Percentiles rank a stretch among this genome's conserved stretches.
These are phyloP conservation scores for Egretta garzetta DNA, from an alignment of 2,113 vertebrate species.

Conservation along the genomic window DNA sequence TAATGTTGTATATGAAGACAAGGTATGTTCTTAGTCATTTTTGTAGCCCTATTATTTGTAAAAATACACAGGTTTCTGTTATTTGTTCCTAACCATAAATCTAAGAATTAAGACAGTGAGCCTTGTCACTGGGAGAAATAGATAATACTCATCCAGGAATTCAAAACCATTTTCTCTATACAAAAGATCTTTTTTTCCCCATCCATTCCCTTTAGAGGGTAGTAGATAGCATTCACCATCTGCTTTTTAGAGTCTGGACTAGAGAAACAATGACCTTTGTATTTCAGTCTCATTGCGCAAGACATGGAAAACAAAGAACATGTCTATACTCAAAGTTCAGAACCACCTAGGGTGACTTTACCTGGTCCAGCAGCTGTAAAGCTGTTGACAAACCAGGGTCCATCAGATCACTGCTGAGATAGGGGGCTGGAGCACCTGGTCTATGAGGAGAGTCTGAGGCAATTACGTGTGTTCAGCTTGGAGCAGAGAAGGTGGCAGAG, in stretches of 20 bases:
- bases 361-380: not conserved
- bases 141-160: not conserved
- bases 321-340: not conserved
- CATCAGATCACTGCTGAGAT: not conserved
- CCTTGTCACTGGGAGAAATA: not conserved
- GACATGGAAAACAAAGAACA: rapidly evolving
- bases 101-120: not conserved
- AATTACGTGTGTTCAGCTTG: not conserved
- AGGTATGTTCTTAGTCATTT: not conserved
- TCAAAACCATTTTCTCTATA: not conserved
- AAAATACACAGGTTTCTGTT: not conserved
- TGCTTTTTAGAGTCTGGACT: not conserved
- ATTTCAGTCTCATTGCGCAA: not conserved
- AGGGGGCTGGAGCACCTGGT: not conserved
- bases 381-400: not conserved
- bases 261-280: not conserved
- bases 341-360: not conserved
- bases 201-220: not conserved
- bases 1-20: not conserved
- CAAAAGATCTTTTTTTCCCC: not conserved
- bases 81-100: not conserved
- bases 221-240: not conserved
- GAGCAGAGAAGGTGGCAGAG: not conserved
- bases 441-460: not conserved
- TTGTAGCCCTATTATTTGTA: not conserved